Evolutionary conservation across 2,888 invertebrate genomes (phyloP), one percentile per base, ranked within the genome.

Genomic region (Drepana falcataria): DNA sequence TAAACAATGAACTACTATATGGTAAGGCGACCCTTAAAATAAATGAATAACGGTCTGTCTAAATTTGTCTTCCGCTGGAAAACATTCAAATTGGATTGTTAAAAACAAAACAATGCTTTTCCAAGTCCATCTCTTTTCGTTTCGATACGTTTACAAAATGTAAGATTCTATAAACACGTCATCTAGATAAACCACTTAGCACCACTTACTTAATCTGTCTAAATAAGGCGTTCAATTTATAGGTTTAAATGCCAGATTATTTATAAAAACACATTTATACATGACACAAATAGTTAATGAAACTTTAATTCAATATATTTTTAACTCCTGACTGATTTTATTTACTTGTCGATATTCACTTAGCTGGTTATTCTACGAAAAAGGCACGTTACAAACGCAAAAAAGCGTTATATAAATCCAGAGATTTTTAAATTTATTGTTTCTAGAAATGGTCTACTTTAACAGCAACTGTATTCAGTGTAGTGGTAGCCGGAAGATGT

Each of bases 361-460:
- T 40, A 40, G 4, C 40, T 40, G 6, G 40, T 3, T 3, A 40
- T 40, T 40, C 4, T 40, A 40, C 4, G 4, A 40, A 40, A 40
- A 21, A 21, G 21, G 21, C 21, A 21, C 21, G 21, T 21, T 21
- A 21, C 21, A 21, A 21, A 21, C 21, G 21, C 21, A 21, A 21
- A 44, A 44, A 44, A 9, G 44, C 44, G 21, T 21, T 21, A 0
- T 21, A 44, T 9, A 9, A 44, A 9, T 9, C 9, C 2, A 44
- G 9, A 9, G 9, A 9, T 9, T 9, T 34, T 48, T 41, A 21
- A 40, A 3, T 51, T 34, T 21, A 2, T 6, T 7, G 44, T 48
- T 33, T 1, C 51, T 76, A 97, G 87, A 97, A 97, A 86, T 97
- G 97, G 86, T 97, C 97, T 61, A 97, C 96, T 88, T 96, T 95